phyloP scores from a whole-genome alignment of 2,888 invertebrate species.

The Hemicrepidius hirtus region DNA sequence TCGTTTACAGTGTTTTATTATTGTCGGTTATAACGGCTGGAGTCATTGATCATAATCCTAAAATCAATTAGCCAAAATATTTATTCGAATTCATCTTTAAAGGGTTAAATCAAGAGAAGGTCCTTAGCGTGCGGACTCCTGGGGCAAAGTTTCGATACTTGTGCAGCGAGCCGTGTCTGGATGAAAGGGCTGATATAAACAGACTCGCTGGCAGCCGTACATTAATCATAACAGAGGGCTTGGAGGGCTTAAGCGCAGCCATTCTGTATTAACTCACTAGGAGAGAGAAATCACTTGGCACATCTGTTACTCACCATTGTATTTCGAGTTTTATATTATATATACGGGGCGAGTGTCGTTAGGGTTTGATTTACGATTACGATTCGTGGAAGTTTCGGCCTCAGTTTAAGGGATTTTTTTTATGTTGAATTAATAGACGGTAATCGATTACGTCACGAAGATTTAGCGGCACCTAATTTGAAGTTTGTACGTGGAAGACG shows the following conservation, averaged over 20 bases:
- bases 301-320: conserved; percentile 62
- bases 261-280: conserved; percentile 62
- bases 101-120: conserved; percentile 26
- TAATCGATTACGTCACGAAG: conserved; percentile 18
- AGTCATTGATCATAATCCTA: background rate
- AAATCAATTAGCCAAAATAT: conserved; percentile 22
- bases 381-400: conserved; percentile 37
- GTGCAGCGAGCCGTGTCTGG: conserved; percentile 69
- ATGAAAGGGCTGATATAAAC: conserved; percentile 69
- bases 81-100: conserved; percentile 33
- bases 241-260: conserved; percentile 66
- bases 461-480: background rate
- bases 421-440: conserved; percentile 39
- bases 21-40: no score
- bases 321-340: conserved; percentile 55
- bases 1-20: no score
- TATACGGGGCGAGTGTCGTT: conserved; percentile 51
- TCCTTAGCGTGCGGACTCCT: conserved; percentile 58
- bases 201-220: conserved; percentile 67
- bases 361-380: conserved; percentile 51
- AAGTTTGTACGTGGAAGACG: background rate
- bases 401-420: conserved; percentile 39
- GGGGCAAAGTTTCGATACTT: conserved; percentile 72
- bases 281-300: conserved; percentile 60
- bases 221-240: conserved; percentile 70